Evolutionary conservation across 37 sponge, comb jelly and placozoan species (phyloP).

Genomic region (Geodia barretti): DNA sequence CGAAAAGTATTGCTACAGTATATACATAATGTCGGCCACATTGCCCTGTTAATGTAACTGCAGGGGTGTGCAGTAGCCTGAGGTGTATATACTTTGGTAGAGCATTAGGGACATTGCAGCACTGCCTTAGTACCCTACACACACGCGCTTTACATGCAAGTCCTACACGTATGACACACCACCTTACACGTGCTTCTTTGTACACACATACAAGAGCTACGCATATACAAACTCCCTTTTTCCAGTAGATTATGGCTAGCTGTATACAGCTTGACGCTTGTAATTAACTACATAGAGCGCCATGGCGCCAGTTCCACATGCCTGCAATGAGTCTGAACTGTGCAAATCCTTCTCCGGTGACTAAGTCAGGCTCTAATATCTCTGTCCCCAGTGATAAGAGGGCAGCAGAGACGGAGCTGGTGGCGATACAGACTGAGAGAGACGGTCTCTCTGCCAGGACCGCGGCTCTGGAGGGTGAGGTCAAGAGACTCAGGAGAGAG

Average conservation of each 20-base stretch:
- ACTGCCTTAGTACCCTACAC: background rate
- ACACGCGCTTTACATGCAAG: background rate
- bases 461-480: constrained; percentile 33
- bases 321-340: no score
- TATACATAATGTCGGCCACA: background rate
- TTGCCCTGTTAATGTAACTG: background rate
- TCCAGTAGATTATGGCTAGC: no score
- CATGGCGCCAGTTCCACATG: no score
- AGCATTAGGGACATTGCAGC: background rate
- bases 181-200: background rate
- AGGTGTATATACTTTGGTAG: background rate
- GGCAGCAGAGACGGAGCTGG: constrained; percentile 2
- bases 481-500: constrained; percentile 37
- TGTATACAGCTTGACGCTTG: background rate
- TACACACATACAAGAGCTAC: background rate
- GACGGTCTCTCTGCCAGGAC: background rate
- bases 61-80: background rate
- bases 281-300: no score
- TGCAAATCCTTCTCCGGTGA: no score
- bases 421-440: constrained; percentile 15
- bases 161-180: background rate
- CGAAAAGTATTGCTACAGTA: constrained; percentile 29
- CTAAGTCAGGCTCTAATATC: no score
- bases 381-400: constrained; percentile 8
- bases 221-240: background rate